Percentiles rank a stretch among this genome's conserved stretches.
These are phyloP conservation scores for Agrotis clavis DNA, from an alignment of 2,888 invertebrate genomes.

Conservation along the genomic window DNA sequence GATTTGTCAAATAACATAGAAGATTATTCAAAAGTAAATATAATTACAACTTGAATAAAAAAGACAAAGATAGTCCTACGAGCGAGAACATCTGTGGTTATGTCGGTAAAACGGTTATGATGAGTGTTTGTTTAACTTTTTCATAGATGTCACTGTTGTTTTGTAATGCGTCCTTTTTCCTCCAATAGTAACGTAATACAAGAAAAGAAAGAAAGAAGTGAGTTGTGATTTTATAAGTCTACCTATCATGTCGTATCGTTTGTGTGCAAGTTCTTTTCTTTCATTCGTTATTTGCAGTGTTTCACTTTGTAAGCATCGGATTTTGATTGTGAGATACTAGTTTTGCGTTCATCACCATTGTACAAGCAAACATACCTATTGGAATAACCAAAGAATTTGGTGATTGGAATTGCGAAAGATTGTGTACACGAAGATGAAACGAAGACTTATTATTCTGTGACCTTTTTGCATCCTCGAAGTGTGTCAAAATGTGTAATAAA, in stretches of 20 bases:
- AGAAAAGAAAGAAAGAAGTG: slow-evolving; percentile 68
- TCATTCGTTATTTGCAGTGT: slow-evolving; percentile 85
- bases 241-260: slow-evolving; percentile 67
- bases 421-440: slow-evolving; percentile 76
- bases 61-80: background rate
- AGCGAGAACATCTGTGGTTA: slow-evolving; percentile 37
- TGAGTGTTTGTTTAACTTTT: slow-evolving; percentile 19
- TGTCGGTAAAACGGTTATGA: slow-evolving; percentile 60
- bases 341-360: slow-evolving; percentile 61
- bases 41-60: background rate
- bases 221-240: slow-evolving; percentile 67
- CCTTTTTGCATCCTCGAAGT: slow-evolving; percentile 81
- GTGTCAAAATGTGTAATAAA: slow-evolving; percentile 82
- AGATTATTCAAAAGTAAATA: background rate
- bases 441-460: slow-evolving; percentile 83
- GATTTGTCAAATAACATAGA: too few species aligned
- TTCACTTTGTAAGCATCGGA: slow-evolving; percentile 80
- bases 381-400: slow-evolving; percentile 51
- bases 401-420: slow-evolving; percentile 69
- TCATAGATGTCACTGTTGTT: slow-evolving; percentile 58
- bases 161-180: slow-evolving; percentile 60
- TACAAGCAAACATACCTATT: slow-evolving; percentile 40
- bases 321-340: slow-evolving; percentile 68
- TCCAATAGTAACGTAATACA: slow-evolving; percentile 61
- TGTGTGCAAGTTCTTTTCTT: slow-evolving; percentile 73